Evolutionary conservation across 2,113 vertebrate species (phyloP), one percentile per base, ranked within the genome.

Genomic region (Platysteira castanea): DNA sequence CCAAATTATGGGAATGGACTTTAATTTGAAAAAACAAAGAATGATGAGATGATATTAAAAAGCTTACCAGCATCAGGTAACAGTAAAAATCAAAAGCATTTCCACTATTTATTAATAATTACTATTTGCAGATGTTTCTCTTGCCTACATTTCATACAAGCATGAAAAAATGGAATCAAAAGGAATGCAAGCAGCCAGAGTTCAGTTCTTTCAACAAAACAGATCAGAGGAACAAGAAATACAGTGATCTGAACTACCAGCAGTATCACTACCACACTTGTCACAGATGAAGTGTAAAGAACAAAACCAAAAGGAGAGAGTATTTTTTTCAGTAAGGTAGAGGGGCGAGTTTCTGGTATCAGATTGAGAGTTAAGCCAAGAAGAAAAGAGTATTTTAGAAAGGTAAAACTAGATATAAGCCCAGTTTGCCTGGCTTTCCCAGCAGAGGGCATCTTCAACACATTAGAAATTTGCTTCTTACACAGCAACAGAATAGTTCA

Each of bases 381-480:
- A 83, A 50, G 65, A 80, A 76, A 81, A 67, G 35, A 86, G 1
- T 35, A 76, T 77, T 81, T 73, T 50, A 87, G 52, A 28, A 93
- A 95, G 69, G 3, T 75, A 33, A 87, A 97, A 93, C 74, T 87
- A 59, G 14, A 39, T 11, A 13, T 23, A 63, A 94, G 20, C 46
- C 78, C 88, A 86, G 78, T 94, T 96, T 96, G 93, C 89, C 96
- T 37, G 82, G 67, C 84, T 97, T 97, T 95, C 93, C 98, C 98
- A 98, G 98, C 96, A 98, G 98, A 98, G 98, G 98, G 98, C 98
- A 97, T 96, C 97, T 97, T 94, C 75, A 89, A 84, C 97, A 97
- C 97, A 84, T 76, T 14, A 84, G 46, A 95, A 90, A 81, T 77
- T 28, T 57, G 65, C 49, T 33, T 78, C 41, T 80, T 44, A 30